A percentile compares a stretch with the other conserved stretches of the same genome.
Evolutionary conservation across 2,113 vertebrate genomes (phyloP).

Genomic region (Leptocoma aspasia): DNA sequence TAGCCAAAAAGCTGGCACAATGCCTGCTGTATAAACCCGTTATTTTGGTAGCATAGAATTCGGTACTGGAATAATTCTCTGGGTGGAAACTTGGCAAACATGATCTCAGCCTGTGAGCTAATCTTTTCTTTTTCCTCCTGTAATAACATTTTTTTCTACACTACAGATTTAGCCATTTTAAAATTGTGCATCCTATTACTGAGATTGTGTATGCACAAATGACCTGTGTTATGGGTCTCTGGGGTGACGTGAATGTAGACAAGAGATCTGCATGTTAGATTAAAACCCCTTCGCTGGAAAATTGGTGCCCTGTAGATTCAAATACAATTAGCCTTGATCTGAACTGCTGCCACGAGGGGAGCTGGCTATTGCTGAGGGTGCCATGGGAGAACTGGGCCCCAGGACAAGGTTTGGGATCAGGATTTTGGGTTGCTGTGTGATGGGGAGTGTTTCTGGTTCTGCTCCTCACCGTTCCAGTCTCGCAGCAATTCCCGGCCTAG

Average conservation of each 20-base stretch:
- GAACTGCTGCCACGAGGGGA: background rate
- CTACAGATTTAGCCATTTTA: constrained; percentile 47
- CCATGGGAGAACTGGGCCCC: background rate
- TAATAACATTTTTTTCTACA: constrained; percentile 53
- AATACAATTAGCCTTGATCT: constrained; percentile 50
- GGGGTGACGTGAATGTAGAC: constrained; percentile 61
- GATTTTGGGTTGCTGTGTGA: background rate
- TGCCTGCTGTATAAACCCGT: constrained; percentile 57
- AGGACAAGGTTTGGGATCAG: background rate
- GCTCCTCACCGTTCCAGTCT: fast-evolving
- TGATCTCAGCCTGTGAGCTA: constrained; percentile 57
- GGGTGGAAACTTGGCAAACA: constrained; percentile 67
- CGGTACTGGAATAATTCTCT: constrained; percentile 62
- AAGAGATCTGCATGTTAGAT: constrained; percentile 66
- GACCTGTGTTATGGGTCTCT: constrained; percentile 60
- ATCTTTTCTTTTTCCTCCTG: constrained; percentile 46
- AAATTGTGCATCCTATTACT: constrained; percentile 61
- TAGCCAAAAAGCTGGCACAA: constrained; percentile 62
- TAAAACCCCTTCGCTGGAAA: constrained; percentile 64
- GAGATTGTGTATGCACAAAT: constrained; percentile 65
- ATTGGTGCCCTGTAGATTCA: constrained; percentile 61
- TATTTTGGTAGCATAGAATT: constrained; percentile 66
- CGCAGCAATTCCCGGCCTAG: fast-evolving
- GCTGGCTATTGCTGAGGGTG: background rate
- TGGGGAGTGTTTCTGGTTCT: fast-evolving